Percentiles rank a stretch among this genome's conserved stretches.
phyloP scores from a whole-genome alignment of 2,113 vertebrate genomes.

The Ageneiosus marmoratus region DNA sequence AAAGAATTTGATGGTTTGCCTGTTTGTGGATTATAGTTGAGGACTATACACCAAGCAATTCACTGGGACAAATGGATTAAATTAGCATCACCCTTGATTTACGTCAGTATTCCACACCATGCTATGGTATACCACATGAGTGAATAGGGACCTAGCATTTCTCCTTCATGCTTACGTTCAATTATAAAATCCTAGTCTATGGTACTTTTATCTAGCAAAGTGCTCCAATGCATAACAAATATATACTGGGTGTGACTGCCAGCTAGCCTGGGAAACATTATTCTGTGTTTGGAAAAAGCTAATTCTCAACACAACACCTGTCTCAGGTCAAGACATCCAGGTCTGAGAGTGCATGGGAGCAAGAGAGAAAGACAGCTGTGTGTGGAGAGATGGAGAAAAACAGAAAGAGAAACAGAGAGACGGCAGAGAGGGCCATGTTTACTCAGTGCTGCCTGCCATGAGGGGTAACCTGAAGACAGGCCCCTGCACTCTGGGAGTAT shows the following conservation, averaged over 20 bases:
- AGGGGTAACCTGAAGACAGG: conserved; percentile 71
- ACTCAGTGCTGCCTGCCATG: conserved; percentile 58
- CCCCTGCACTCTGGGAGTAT: conserved; percentile 71
- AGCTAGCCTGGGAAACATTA: neutral
- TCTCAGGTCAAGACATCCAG: conserved; percentile 33
- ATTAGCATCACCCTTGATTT: conserved; percentile 28
- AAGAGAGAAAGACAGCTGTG: conserved; percentile 25
- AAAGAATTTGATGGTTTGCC: conserved; percentile 23
- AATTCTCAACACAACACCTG: conserved; percentile 33
- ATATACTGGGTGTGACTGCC: conserved; percentile 13
- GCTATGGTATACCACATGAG: neutral
- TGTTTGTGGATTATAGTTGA: neutral
- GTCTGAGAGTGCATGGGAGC: conserved; percentile 20
- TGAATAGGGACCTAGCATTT: neutral
- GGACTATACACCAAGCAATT: conserved; percentile 1
- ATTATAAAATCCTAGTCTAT: neutral
- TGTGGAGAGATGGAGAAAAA: conserved; percentile 53
- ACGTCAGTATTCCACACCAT: conserved; percentile 11
- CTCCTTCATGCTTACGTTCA: neutral
- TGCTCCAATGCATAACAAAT: neutral
- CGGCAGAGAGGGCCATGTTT: conserved; percentile 60
- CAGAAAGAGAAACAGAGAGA: conserved; percentile 44
- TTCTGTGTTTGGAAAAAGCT: conserved; percentile 5
- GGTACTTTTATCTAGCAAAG: neutral
- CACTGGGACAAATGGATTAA: conserved; percentile 22